Base-by-base conservation (phyloP, 2,113 vertebrate genomes). In the Brachypodius melanocephalos region DNA sequence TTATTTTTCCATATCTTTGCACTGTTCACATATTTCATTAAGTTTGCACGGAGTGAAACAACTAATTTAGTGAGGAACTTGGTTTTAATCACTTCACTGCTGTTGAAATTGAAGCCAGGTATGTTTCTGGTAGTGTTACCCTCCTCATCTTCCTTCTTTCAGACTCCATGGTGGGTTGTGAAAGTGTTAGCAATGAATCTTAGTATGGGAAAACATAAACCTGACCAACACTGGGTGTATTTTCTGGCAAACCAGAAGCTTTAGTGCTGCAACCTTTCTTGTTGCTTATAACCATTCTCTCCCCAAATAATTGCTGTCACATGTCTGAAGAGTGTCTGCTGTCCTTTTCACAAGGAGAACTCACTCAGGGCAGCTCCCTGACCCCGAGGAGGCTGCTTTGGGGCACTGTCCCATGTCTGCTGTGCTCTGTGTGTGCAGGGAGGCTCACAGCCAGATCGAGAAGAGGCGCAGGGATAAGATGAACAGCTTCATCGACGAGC, bases 401-500 rank as follows among this genome's bases (percentile, higher is more conserved):
- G 61, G 45, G 38, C 38, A 2, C 7, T 29, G 83, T 12, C 13
- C 8, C 20, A 10, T 6, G 17, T 42, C 63, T 62, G 31, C 77
- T n/a, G 29, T 63, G 74, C 51, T 91, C 48, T 55, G 79, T 90
- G 76, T 89, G 46, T 73, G 86, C 97, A 99, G 99, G 98, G 99
- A 99, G 95, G 99, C 99, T 91, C 99, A 99, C 83, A 99, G 99
- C 89, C 99, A 99, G 96, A 99, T 99, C 19, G 99, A 99, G 97
- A 99, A 99, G 97, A 97, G 99, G 29, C 98, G 99, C 25, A 96
- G 99, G 93, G 99, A 99, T 95, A 99, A 99, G 97, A 99, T 99
- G 99, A 99, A 99, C 98, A 99, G 99, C 84, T 99, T 99, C 93
- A 99, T 99, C 34, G 99, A 99, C 7, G 99, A 99, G 81, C 97